Conservation (phyloP, 2,113 vertebrate species). For the Pomatorhinus ruficollis region DNA sequence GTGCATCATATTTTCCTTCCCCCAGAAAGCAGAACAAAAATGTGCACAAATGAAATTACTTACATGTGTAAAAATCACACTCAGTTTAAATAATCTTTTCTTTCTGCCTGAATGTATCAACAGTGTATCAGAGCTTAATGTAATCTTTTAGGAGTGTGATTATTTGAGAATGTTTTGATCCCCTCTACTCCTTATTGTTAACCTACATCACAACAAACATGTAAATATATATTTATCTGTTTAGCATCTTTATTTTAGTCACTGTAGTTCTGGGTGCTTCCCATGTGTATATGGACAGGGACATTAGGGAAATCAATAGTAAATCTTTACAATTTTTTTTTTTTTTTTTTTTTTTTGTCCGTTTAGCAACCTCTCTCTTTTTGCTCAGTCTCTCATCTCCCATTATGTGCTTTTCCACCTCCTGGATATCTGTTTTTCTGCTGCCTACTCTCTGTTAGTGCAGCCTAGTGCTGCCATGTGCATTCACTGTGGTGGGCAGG, state of each 20-base stretch:
- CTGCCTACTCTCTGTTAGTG: neutral
- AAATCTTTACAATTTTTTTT: neutral
- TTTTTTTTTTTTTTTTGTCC: neutral
- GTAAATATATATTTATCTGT: neutral
- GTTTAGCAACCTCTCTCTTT: neutral
- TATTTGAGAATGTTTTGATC: constrained; percentile 40
- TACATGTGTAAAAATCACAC: constrained; percentile 32
- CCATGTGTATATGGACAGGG: neutral
- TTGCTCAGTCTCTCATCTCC: neutral
- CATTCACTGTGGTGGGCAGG: neutral
- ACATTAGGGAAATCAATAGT: neutral
- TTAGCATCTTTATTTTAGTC: constrained; percentile 11
- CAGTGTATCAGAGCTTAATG: constrained; percentile 4
- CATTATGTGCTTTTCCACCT: neutral
- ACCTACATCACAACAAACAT: neutral
- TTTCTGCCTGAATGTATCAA: constrained; percentile 16
- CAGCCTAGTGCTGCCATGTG: neutral
- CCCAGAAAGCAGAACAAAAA: constrained; percentile 21
- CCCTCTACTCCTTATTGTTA: neutral
- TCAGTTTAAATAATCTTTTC: constrained; percentile 56
- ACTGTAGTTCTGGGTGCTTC: neutral
- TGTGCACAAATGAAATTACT: constrained; percentile 57
- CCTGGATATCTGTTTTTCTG: neutral
- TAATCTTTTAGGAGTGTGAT: constrained; percentile 42
- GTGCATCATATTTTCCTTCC: constrained; percentile 44